Conservation (phyloP, 2,888 invertebrate genomes). For the Creontiades dilutus region DNA sequence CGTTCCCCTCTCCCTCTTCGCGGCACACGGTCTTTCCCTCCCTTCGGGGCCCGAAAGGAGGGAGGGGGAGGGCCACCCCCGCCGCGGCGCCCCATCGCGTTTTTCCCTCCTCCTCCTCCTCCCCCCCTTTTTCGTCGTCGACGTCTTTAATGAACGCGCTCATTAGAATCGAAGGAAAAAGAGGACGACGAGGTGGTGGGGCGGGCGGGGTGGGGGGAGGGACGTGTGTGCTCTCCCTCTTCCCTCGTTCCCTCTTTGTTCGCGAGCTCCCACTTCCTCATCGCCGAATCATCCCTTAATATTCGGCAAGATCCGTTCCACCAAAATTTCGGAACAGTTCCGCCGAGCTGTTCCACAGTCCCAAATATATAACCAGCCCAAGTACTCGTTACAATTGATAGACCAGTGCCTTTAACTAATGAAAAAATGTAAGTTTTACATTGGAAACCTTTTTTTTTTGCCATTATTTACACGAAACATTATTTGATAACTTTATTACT, state of each 20-base stretch:
- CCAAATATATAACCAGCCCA: too few species aligned
- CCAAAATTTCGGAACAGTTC: too few species aligned
- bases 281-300: conserved; percentile 61
- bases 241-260: neutral
- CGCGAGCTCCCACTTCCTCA: conserved; percentile 4
- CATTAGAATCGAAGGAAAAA: conserved; percentile 73
- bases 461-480: too few species aligned
- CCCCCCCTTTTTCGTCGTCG: conserved; percentile 40
- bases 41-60: neutral
- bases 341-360: too few species aligned
- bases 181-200: neutral
- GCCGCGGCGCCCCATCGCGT: conserved; percentile 16
- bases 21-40: neutral
- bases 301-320: conserved; percentile 60
- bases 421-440: too few species aligned
- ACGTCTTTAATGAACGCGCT: conserved; percentile 71
- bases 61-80: neutral
- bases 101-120: neutral
- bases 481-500: too few species aligned
- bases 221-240: conserved; percentile 35
- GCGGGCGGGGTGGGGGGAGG: conserved; percentile 1
- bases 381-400: too few species aligned
- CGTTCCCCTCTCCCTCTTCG: neutral
- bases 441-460: too few species aligned
- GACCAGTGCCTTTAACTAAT: too few species aligned